Evolutionary conservation across 2,888 invertebrate species (phyloP).

Genomic region (Empis livida): DNA sequence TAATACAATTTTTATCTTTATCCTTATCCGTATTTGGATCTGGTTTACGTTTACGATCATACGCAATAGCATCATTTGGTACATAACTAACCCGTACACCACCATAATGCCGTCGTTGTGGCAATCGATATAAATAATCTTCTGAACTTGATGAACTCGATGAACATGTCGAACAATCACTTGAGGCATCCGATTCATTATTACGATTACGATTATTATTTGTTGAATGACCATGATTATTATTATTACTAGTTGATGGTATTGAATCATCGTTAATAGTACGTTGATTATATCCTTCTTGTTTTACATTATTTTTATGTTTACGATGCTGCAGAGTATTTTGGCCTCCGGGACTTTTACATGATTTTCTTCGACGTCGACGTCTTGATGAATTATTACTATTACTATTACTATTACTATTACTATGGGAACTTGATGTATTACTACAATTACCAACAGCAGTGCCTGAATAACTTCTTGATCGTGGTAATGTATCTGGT

Average conservation of each 20-base stretch:
- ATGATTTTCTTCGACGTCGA: constrained; percentile 27
- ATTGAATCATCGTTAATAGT: constrained; percentile 28
- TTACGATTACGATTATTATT: constrained; percentile 10
- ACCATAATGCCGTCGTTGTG: constrained; percentile 70
- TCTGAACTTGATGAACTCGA: constrained; percentile 77
- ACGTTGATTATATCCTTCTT: constrained; percentile 16
- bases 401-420: too few species aligned
- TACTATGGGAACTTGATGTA: constrained; percentile 9
- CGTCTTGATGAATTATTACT: constrained; percentile 22
- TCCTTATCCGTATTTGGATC: constrained; percentile 26
- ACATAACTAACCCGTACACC: constrained; percentile 87
- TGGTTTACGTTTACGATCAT: constrained; percentile 55
- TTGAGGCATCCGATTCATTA: constrained; percentile 52
- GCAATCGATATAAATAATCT: constrained; percentile 74
- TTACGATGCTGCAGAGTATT: constrained; percentile 16
- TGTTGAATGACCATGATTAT: constrained; percentile 15
- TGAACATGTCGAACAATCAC: constrained; percentile 83
- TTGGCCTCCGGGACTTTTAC: constrained; percentile 25
- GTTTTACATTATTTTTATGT: not conserved
- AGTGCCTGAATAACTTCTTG: constrained; percentile 41
- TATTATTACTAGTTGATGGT: constrained; percentile 24
- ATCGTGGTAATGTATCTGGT: constrained; percentile 38
- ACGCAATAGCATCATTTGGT: constrained; percentile 80
- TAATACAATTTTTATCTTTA: constrained; percentile 70
- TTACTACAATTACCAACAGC: constrained; percentile 26